Evolutionary conservation across 2,113 vertebrate genomes (phyloP), one percentile per base, ranked within the genome.

Genomic region (Oophaga pumilio): DNA sequence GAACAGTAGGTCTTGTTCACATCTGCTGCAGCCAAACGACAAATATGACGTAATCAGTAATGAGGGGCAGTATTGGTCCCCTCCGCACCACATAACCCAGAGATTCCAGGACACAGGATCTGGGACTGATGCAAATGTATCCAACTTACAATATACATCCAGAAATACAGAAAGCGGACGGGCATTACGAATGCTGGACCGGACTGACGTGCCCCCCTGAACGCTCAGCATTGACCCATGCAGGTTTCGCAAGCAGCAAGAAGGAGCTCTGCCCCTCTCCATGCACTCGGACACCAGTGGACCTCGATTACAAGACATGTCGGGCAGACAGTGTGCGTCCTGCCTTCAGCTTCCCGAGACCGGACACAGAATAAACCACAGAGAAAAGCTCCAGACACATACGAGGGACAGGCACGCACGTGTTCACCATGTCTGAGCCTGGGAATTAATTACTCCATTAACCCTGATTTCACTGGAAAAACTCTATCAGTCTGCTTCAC

Each of bases 371-470:
- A 26, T 57, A 79, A 60, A 78, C 53, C 52, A 78, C 52, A 57
- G 57, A 80, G 53, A 80, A 28, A 80, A 80, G 26, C 56, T 14
- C 24, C 24, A 60, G 76, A 26, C 26, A 59, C 14, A 59, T 49
- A 53, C 52, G 33, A 43, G 3, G 33, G 33, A 43, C 33, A 1
- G 33, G 33, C 33, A 43, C 33, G 5, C 33, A 43, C 33, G 33
- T 26, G 24, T 66, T 28, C 49, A 14, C 52, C 71, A 50, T 64
- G 12, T 60, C 53, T 66, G n/a, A 68, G 28, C 59, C 12, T 17
- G 20, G 49, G 49, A 50, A 81, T 73, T n/a, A 87, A 87, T 26
- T 1, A 73, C 76, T 81, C 28, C 14, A 71, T 87, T 68, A 59
- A 59, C 69, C 24, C 26, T 2, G 53, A 24, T 52, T 81, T 8